Evolutionary conservation across 1,140 invertebrate genomes (phyloP).

Genomic region (Nylanderia fulva): DNA sequence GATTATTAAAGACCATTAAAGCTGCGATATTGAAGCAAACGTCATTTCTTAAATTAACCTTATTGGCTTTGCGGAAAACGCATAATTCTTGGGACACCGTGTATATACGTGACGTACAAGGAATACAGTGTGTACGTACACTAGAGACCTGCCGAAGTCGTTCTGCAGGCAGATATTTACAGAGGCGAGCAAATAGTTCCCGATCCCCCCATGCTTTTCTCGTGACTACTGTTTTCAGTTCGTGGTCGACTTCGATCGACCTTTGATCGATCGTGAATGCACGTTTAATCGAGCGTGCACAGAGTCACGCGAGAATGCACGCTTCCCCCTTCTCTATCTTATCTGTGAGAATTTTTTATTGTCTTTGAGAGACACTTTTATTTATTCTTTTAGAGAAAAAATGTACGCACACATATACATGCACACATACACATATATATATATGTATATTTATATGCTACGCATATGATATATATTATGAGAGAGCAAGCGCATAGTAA

Average conservation of each 20-base stretch:
- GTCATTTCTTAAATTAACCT: constrained; percentile 3
- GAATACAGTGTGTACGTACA: constrained; percentile 40
- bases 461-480: neutral
- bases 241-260: constrained; percentile 79
- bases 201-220: constrained; percentile 71
- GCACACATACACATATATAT: no score
- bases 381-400: neutral
- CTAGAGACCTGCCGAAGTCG: constrained; percentile 62
- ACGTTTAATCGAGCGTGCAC: constrained; percentile 80
- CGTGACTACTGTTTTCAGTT: constrained; percentile 78
- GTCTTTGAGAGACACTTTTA: constrained; percentile 12
- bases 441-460: neutral
- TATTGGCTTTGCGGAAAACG: neutral
- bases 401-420: no score
- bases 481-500: neutral
- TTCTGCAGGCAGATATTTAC: constrained; percentile 80
- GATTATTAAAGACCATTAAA: neutral
- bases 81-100: constrained; percentile 19
- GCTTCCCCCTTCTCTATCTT: constrained; percentile 28
- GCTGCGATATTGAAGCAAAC: neutral
- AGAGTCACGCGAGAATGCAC: constrained; percentile 68
- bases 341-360: constrained; percentile 53
- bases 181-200: constrained; percentile 79
- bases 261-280: constrained; percentile 83
- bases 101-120: constrained; percentile 31